These are phyloP conservation scores for Troides aeacus DNA, from an alignment of 2,888 invertebrate species.

Conservation along the genomic window DNA sequence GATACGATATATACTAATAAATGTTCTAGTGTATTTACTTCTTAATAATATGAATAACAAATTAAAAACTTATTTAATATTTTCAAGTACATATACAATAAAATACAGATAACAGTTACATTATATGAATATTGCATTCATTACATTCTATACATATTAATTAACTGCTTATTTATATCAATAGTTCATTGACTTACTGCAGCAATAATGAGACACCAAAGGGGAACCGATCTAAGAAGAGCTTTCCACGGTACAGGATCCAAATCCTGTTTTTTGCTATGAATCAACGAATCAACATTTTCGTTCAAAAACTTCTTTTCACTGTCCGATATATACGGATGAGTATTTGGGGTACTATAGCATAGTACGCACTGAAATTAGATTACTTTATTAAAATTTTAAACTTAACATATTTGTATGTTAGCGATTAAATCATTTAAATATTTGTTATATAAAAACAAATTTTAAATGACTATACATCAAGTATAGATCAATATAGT, in stretches of 20 bases:
- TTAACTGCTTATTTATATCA: background rate
- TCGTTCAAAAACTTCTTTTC: constrained; percentile 79
- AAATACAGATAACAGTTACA: no score
- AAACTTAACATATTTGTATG: background rate
- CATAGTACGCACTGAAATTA: constrained; percentile 62
- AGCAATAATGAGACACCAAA: constrained; percentile 86
- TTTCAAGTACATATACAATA: no score
- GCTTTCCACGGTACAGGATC: constrained; percentile 85
- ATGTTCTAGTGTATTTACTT: no score
- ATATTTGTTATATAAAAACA: no score
- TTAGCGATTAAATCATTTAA: background rate
- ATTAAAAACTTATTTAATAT: no score
- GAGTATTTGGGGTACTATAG: constrained; percentile 74
- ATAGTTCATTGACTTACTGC: constrained; percentile 68
- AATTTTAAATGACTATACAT: no score
- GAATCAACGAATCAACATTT: constrained; percentile 76
- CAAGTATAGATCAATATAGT: no score
- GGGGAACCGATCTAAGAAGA: constrained; percentile 82
- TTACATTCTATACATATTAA: background rate
- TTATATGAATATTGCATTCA: no score
- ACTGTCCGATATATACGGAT: constrained; percentile 76
- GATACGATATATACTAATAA: no score
- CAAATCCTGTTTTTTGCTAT: constrained; percentile 62
- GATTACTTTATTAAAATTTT: background rate
- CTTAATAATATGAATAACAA: no score